Conservation (phyloP, 2,797 vertebrate genomes). For the Scleropages formosus region DNA sequence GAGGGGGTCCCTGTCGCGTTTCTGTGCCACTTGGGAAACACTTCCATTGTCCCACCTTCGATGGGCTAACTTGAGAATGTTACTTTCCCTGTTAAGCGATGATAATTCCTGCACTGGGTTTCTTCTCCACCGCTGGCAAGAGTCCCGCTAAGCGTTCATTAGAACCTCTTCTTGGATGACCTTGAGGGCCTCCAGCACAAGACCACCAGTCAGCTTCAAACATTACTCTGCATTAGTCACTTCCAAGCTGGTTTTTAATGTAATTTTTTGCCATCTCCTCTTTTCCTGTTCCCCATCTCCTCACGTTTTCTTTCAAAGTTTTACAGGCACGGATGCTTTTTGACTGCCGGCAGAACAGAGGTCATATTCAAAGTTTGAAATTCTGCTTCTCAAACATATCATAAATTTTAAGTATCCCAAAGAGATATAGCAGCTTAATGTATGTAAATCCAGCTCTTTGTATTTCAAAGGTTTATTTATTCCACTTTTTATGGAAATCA, state of each 20-base stretch:
- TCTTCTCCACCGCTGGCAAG: conserved; percentile 72
- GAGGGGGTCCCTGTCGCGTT: conserved; percentile 68
- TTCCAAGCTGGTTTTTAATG: conserved; percentile 75
- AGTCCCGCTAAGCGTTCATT: conserved; percentile 72
- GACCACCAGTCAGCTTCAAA: conserved; percentile 89
- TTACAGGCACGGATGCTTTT: conserved; percentile 65
- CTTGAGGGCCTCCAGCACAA: conserved; percentile 75
- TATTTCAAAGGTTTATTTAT: conserved; percentile 71
- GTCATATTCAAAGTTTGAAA: conserved; percentile 67
- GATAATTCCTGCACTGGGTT: conserved; percentile 77
- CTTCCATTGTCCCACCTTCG: conserved; percentile 81
- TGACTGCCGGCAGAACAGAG: conserved; percentile 63
- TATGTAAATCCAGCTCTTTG: conserved; percentile 73
- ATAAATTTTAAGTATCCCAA: conserved; percentile 66
- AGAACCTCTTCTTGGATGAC: conserved; percentile 70
- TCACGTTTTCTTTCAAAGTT: conserved; percentile 53
- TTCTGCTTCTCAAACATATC: conserved; percentile 54
- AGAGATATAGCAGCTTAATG: conserved; percentile 68
- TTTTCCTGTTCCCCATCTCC: conserved; percentile 54
- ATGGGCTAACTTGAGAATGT: conserved; percentile 85
- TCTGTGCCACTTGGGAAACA: conserved; percentile 76
- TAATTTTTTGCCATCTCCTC: conserved; percentile 63
- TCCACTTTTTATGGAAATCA: conserved; percentile 66
- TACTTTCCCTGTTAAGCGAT: conserved; percentile 86
- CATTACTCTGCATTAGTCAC: conserved; percentile 87